Evolutionary conservation across 2,888 invertebrate genomes (phyloP).

Genomic region (Plusia festucae): DNA sequence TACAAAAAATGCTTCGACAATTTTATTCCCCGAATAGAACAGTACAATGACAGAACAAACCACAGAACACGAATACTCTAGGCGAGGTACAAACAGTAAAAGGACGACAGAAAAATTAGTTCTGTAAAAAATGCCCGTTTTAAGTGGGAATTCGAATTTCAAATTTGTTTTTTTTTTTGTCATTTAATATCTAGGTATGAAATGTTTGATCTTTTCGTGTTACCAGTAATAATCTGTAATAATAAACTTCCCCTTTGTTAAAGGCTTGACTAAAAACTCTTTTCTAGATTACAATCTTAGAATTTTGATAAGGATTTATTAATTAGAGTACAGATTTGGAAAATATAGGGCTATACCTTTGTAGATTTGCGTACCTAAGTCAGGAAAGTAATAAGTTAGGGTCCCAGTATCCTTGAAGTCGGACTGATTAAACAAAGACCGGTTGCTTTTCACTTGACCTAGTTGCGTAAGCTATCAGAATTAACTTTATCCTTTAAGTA

Average conservation of each 20-base stretch:
- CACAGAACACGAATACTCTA: too few species aligned
- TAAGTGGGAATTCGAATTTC: too few species aligned
- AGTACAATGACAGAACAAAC: too few species aligned
- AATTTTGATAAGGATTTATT: constrained; percentile 36
- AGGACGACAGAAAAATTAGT: too few species aligned
- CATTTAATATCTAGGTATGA: too few species aligned
- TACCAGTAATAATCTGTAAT: neutral
- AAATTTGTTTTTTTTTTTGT: too few species aligned
- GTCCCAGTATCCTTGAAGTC: constrained; percentile 45
- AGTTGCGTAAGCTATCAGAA: constrained; percentile 33
- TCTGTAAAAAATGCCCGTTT: too few species aligned
- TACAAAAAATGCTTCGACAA: too few species aligned
- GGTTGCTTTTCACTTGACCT: constrained; percentile 43
- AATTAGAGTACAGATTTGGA: constrained; percentile 42
- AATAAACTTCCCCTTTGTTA: neutral
- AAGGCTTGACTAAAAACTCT: neutral
- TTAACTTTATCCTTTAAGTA: constrained; percentile 38
- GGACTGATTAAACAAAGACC: constrained; percentile 52
- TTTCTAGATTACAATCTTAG: constrained; percentile 20
- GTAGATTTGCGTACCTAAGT: constrained; percentile 47
- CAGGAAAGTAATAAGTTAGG: constrained; percentile 56
- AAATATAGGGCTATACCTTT: constrained; percentile 46
- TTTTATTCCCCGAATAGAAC: too few species aligned
- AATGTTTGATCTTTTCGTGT: too few species aligned
- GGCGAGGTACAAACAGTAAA: too few species aligned